A percentile compares a stretch with the other conserved stretches of the same genome.
These are phyloP conservation scores for Geococcyx californianus DNA, from an alignment of 2,113 vertebrate species.

Conservation along the genomic window DNA sequence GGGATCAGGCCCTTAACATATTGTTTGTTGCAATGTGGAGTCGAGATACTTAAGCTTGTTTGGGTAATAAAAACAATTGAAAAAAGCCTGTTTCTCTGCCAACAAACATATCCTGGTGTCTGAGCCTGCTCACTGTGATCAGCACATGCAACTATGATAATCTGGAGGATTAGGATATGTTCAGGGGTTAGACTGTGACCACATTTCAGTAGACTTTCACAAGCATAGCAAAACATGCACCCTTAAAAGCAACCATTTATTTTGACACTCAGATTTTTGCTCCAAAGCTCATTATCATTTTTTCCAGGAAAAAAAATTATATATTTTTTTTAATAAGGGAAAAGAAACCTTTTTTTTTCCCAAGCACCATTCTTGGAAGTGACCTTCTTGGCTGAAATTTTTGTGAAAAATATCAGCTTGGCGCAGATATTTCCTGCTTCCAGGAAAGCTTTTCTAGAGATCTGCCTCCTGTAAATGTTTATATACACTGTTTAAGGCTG, in stretches of 20 bases:
- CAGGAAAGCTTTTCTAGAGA: constrained; percentile 52
- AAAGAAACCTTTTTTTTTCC: neutral
- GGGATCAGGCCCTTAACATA: neutral
- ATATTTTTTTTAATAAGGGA: neutral
- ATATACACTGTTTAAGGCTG: neutral
- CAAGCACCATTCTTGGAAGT: neutral
- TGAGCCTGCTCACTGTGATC: neutral
- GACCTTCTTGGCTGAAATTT: constrained; percentile 6
- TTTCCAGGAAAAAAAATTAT: neutral
- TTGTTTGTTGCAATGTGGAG: neutral
- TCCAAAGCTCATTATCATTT: neutral
- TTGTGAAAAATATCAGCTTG: constrained; percentile 28
- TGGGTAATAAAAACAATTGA: neutral
- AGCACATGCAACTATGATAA: accelerated
- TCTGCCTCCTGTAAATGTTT: constrained; percentile 23
- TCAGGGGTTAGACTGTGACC: neutral
- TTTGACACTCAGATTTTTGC: neutral
- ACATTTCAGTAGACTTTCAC: neutral
- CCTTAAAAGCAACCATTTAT: neutral
- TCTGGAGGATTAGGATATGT: neutral
- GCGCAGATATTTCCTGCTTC: constrained; percentile 48
- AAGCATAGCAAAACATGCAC: neutral
- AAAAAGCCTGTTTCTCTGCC: neutral
- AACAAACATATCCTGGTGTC: neutral
- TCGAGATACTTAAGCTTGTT: neutral